Conservation (phyloP, 1,140 invertebrate species). For the Solenopsis fugax region DNA sequence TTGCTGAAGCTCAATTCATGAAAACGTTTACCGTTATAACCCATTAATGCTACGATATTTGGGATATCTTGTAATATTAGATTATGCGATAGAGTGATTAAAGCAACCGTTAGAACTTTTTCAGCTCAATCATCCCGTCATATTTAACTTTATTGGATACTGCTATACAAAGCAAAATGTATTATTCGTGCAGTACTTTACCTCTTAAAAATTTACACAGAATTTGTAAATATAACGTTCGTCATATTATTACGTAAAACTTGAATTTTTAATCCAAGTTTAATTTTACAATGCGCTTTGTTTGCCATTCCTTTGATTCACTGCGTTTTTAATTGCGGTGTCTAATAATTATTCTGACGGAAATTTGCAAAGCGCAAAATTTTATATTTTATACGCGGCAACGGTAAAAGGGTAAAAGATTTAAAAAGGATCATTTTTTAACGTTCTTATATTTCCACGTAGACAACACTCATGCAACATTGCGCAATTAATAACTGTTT, state of each 20-base stretch:
- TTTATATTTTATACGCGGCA: slow-evolving; percentile 8
- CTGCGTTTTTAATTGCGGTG: slow-evolving; percentile 1
- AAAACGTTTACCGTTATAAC: background rate
- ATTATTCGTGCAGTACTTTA: background rate
- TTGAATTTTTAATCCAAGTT: background rate
- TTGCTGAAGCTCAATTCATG: background rate
- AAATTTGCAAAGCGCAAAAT: background rate
- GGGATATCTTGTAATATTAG: background rate
- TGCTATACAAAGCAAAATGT: background rate
- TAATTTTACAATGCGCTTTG: slow-evolving; percentile 13
- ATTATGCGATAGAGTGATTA: background rate
- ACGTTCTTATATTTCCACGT: slow-evolving; percentile 12
- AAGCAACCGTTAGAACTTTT: background rate
- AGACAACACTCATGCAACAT: slow-evolving; percentile 28
- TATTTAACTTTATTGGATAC: background rate
- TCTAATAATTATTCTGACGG: background rate
- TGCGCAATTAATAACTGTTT: slow-evolving; percentile 45
- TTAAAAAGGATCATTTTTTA: background rate
- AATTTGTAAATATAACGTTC: slow-evolving; percentile 24
- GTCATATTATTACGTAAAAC: background rate
- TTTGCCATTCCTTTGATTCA: slow-evolving; percentile 30
- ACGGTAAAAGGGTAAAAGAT: background rate
- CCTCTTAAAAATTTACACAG: background rate
- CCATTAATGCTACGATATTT: background rate
- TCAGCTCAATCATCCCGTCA: background rate